Conservation (phyloP, 37 sponge, comb jelly and placozoan genomes). For the Mnemiopsis leidyi region DNA sequence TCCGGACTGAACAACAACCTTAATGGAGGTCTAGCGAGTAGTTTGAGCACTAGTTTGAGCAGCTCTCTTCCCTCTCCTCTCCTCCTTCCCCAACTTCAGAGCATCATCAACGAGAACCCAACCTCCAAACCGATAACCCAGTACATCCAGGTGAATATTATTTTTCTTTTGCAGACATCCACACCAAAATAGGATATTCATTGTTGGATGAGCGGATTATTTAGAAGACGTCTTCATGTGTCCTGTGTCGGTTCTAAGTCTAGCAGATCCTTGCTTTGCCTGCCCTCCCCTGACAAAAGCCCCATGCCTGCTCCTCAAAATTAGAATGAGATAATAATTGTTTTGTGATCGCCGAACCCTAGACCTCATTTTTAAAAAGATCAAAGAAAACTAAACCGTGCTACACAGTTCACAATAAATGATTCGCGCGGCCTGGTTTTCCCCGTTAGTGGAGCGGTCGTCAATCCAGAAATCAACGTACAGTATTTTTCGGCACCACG, state of each 20-base stretch:
- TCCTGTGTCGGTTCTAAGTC: not conserved
- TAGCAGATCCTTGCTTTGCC: not conserved
- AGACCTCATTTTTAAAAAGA: not conserved
- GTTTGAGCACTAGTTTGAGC: slow-evolving; percentile 2
- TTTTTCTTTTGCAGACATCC: too few relatives aligned
- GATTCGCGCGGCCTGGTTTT: not conserved
- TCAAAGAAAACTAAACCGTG: not conserved
- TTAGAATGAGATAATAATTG: not conserved
- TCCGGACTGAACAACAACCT: not conserved
- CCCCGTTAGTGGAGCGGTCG: not conserved
- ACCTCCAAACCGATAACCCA: slow-evolving; percentile 58
- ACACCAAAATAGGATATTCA: not conserved
- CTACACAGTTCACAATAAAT: not conserved
- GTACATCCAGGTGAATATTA: slow-evolving; percentile 34
- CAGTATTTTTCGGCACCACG: too few relatives aligned
- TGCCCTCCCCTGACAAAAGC: not conserved
- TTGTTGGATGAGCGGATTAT: not conserved
- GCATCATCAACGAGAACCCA: slow-evolving; percentile 63
- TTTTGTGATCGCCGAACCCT: not conserved
- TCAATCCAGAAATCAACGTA: not conserved
- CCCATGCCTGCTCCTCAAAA: not conserved
- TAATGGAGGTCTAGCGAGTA: not conserved
- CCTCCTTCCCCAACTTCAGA: slow-evolving; percentile 59
- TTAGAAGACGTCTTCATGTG: too few relatives aligned
- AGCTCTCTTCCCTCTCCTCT: not conserved